Conservation (phyloP, 2,888 invertebrate species). For the Platycheirus albimanus region DNA sequence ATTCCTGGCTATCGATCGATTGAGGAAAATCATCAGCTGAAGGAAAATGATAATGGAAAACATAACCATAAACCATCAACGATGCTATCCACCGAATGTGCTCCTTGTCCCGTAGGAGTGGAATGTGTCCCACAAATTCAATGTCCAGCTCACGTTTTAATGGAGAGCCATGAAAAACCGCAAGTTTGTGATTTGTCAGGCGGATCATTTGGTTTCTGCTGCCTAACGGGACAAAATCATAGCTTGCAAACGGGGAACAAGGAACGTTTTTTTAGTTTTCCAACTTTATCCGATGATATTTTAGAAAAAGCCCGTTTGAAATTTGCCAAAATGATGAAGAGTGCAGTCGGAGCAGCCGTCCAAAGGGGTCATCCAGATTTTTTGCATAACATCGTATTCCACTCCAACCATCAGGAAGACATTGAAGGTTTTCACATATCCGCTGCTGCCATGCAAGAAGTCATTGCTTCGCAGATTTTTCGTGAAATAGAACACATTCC, state of each 20-base stretch:
- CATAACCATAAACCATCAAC: slow-evolving; percentile 5
- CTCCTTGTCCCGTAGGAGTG: slow-evolving; percentile 83
- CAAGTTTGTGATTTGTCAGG: slow-evolving; percentile 84
- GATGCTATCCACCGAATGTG: slow-evolving; percentile 75
- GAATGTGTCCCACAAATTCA: slow-evolving; percentile 86
- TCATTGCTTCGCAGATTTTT: slow-evolving; percentile 83
- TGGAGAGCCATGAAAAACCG: slow-evolving; percentile 79
- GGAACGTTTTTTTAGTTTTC: slow-evolving; percentile 28
- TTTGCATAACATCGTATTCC: slow-evolving; percentile 80
- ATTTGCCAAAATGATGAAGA: slow-evolving; percentile 81
- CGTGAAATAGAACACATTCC: slow-evolving; percentile 82
- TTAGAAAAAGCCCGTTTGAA: slow-evolving; percentile 80
- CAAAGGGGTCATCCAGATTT: slow-evolving; percentile 81
- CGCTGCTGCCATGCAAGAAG: slow-evolving; percentile 83
- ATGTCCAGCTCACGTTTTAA: slow-evolving; percentile 86
- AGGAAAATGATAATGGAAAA: slow-evolving; percentile 12
- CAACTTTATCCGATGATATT: slow-evolving; percentile 63
- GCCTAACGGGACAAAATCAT: slow-evolving; percentile 86
- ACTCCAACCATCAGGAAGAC: slow-evolving; percentile 80
- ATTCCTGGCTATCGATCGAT: slow-evolving; percentile 23
- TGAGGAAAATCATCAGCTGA: background rate
- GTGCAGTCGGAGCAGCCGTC: slow-evolving; percentile 79
- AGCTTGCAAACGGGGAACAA: slow-evolving; percentile 78
- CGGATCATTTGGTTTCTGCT: slow-evolving; percentile 85
- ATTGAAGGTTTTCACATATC: slow-evolving; percentile 82